Percentiles rank a stretch among this genome's conserved stretches.
These are phyloP conservation scores for Chymomyza amoena DNA, from an alignment of 2,888 invertebrate species.

Conservation along the genomic window DNA sequence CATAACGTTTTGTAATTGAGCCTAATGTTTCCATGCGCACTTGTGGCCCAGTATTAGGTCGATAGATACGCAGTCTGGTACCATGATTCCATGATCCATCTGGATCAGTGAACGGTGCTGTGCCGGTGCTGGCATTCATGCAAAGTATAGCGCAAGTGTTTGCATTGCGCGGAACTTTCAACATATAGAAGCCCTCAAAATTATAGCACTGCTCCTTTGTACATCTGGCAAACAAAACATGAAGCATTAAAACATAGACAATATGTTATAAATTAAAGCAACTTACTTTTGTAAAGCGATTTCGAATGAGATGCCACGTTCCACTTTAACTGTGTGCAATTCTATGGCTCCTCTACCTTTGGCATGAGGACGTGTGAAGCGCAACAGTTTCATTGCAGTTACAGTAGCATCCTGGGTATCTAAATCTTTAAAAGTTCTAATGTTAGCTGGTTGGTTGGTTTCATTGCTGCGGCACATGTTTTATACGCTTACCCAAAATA, in stretches of 20 bases:
- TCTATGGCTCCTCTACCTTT: conserved; percentile 96
- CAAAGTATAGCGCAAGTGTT: conserved; percentile 91
- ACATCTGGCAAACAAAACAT: conserved; percentile 12
- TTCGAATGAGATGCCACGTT: conserved; percentile 93
- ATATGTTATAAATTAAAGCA: conserved; percentile 25
- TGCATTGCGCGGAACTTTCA: conserved; percentile 88
- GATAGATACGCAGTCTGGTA: conserved; percentile 85
- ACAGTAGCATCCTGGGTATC: conserved; percentile 96
- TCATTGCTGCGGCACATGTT: not conserved
- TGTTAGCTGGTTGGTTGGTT: conserved; percentile 1
- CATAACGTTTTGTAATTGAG: conserved; percentile 95
- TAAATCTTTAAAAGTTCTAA: conserved; percentile 82
- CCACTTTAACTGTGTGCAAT: conserved; percentile 94
- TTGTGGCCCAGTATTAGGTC: conserved; percentile 96
- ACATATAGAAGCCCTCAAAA: conserved; percentile 96
- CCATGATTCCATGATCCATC: conserved; percentile 77
- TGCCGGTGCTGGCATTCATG: conserved; percentile 49
- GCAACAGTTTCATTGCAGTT: conserved; percentile 87
- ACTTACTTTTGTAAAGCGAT: conserved; percentile 88
- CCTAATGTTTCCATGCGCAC: conserved; percentile 90
- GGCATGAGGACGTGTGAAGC: conserved; percentile 91
- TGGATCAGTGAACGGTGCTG: conserved; percentile 79
- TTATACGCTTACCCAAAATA: conserved; percentile 81
- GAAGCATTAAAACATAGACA: not conserved
- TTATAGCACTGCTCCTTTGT: conserved; percentile 44